Percentiles rank a stretch among this genome's conserved stretches.
phyloP scores from a whole-genome alignment of 35 echinoderm and acorn worm genomes.

The Apostichopus japonicus region DNA sequence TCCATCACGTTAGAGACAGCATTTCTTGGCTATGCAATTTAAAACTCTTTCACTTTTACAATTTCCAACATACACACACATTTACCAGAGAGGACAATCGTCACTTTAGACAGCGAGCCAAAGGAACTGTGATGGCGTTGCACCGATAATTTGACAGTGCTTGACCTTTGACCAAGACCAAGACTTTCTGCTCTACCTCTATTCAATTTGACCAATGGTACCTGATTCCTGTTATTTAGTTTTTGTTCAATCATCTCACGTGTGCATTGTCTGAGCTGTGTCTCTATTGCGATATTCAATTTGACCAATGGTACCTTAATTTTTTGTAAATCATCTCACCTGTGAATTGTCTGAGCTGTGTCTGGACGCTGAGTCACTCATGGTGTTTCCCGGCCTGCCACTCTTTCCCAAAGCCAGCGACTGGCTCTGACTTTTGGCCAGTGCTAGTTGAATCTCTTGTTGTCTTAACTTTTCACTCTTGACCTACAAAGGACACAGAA shows the following conservation, averaged over 20 bases:
- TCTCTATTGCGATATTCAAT: background rate
- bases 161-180: no score
- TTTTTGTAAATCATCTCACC: conserved; percentile 17
- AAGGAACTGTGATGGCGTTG: no score
- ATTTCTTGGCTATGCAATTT: background rate
- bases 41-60: background rate
- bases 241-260: background rate
- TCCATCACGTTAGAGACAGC: background rate
- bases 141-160: no score
- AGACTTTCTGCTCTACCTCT: no score
- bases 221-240: no score
- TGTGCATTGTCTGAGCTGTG: background rate
- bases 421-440: background rate
- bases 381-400: background rate
- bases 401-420: background rate
- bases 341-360: conserved; percentile 39
- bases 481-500: background rate
- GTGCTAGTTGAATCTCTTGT: background rate
- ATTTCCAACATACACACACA: background rate
- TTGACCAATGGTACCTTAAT: no score
- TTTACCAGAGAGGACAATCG: background rate
- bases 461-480: conserved; percentile 24
- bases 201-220: no score
- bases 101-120: no score
- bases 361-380: conserved; percentile 35